Evolutionary conservation across 2,888 invertebrate genomes (phyloP).

Genomic region (Spodoptera picta): DNA sequence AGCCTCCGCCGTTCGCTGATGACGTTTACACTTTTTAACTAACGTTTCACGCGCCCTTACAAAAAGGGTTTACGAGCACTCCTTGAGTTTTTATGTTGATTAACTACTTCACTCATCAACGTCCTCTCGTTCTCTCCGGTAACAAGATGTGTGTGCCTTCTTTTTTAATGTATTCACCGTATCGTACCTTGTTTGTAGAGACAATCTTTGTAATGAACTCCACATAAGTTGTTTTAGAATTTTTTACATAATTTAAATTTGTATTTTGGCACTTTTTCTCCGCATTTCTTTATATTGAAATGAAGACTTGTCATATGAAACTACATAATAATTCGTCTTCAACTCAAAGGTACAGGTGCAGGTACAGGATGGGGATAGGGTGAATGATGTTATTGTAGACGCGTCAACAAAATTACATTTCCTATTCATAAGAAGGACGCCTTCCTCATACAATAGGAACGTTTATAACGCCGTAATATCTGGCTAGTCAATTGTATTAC

Average conservation of each 20-base stretch:
- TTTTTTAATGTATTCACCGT: slow-evolving; percentile 24
- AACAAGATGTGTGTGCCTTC: slow-evolving; percentile 11
- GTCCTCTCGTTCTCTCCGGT: slow-evolving; percentile 12
- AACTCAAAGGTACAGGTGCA: slow-evolving; percentile 15
- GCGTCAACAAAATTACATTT: slow-evolving; percentile 28
- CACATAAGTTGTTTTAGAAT: slow-evolving; percentile 6
- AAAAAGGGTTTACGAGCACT: slow-evolving; percentile 51
- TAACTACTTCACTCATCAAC: slow-evolving; percentile 44
- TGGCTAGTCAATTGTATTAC: slow-evolving; percentile 16
- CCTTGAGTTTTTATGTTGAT: slow-evolving; percentile 50
- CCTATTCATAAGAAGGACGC: slow-evolving; percentile 10
- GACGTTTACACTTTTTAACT: slow-evolving; percentile 62
- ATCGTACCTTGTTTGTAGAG: slow-evolving; percentile 12
- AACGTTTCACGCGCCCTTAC: slow-evolving; percentile 52
- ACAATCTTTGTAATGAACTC: slow-evolving; percentile 18
- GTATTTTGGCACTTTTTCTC: slow-evolving; percentile 14
- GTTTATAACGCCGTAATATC: slow-evolving; percentile 6
- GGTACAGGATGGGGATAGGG: slow-evolving; percentile 13
- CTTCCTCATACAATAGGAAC: slow-evolving; percentile 3
- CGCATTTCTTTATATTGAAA: slow-evolving; percentile 21
- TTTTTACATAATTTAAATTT: slow-evolving; percentile 3
- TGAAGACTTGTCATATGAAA: slow-evolving; percentile 7
- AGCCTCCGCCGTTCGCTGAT: slow-evolving; percentile 43
- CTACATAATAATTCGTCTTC: neutral
- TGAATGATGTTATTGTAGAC: slow-evolving; percentile 7